These are phyloP conservation scores for Arctopsyche grandis DNA, from an alignment of 1,140 invertebrate species.

Conservation along the genomic window DNA sequence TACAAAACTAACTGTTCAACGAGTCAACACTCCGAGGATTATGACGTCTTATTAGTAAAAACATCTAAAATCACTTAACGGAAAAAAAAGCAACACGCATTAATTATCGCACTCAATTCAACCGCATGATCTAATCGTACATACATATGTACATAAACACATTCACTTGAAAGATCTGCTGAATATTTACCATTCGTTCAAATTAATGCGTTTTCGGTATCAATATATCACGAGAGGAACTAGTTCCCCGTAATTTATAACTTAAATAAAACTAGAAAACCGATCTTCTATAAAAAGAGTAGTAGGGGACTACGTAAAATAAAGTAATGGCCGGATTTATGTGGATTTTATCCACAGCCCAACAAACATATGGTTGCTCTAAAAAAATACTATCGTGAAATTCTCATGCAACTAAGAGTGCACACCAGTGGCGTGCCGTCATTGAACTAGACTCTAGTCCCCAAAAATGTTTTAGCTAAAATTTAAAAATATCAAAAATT, in stretches of 20 bases:
- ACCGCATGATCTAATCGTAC: no score
- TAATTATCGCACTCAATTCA: no score
- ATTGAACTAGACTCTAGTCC: background rate
- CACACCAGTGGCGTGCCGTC: background rate
- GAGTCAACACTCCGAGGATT: no score
- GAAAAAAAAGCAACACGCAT: no score
- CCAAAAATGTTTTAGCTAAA: background rate
- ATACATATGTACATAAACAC: no score
- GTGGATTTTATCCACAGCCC: conserved; percentile 20
- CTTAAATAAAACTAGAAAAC: background rate
- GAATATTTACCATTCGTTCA: no score
- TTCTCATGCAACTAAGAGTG: background rate
- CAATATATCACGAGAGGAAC: no score
- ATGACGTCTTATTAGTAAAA: no score
- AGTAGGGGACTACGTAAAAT: conserved; percentile 7
- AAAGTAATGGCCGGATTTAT: conserved; percentile 26
- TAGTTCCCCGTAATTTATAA: background rate
- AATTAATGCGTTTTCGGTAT: no score
- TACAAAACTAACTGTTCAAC: no score
- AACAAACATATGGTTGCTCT: conserved; percentile 7
- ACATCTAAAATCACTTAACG: no score
- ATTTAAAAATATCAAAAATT: background rate
- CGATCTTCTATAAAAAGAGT: background rate
- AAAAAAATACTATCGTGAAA: background rate
- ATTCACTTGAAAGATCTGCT: no score